Percentiles rank a stretch among this genome's conserved stretches.
These are phyloP conservation scores for Peucedramus taeniatus DNA, from an alignment of 2,113 vertebrate species.

Conservation along the genomic window DNA sequence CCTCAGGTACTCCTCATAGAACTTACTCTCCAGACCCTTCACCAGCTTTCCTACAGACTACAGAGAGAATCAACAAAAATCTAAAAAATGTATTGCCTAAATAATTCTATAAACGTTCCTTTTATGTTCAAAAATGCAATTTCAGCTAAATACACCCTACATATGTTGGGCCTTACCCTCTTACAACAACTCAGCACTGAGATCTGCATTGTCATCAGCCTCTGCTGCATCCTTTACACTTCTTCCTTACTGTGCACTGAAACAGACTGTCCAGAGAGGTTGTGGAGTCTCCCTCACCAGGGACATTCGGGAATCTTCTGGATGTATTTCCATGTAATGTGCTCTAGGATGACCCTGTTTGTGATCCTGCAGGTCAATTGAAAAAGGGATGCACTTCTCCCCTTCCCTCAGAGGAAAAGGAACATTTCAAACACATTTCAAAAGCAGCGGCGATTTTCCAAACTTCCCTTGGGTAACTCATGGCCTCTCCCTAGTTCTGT, in stretches of 20 bases:
- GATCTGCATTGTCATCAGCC: neutral
- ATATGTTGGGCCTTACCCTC: neutral
- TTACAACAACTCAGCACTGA: neutral
- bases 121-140: neutral
- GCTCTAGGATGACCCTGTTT: neutral
- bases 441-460: neutral
- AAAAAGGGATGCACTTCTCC: neutral
- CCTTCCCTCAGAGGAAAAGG: neutral
- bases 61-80: neutral
- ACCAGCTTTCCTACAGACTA: neutral
- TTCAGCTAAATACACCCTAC: neutral
- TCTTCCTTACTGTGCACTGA: neutral
- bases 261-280: neutral
- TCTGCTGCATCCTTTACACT: neutral
- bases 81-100: neutral
- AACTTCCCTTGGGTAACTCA: neutral
- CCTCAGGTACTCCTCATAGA: neutral
- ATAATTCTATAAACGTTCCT: neutral
- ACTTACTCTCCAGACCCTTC: neutral
- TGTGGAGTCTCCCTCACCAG: neutral
- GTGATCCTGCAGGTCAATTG: neutral
- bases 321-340: neutral
- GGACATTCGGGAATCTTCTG: neutral
- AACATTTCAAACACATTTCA: neutral
- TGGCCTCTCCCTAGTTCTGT: neutral